A percentile compares a stretch with the other conserved stretches of the same genome.
Conservation (phyloP, 2,113 vertebrate genomes). For the Andinoacara biseriatus region DNA sequence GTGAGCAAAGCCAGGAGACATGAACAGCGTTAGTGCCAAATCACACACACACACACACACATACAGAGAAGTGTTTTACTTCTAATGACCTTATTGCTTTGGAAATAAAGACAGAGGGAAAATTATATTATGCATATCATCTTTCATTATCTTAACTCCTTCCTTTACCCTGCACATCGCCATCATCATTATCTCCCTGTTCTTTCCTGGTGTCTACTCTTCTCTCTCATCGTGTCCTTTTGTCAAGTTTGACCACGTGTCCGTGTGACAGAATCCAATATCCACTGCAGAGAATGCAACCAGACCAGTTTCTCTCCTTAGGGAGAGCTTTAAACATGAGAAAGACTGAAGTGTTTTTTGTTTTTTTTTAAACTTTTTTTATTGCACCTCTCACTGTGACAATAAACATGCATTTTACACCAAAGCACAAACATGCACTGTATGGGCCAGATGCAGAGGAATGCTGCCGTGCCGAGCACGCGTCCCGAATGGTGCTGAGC, state of each 20-base stretch:
- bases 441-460: slow-evolving; percentile 4
- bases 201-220: background rate
- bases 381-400: slow-evolving; percentile 9
- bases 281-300: slow-evolving; percentile 50
- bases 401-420: slow-evolving; percentile 21
- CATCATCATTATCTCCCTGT: background rate
- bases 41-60: slow-evolving; percentile 17
- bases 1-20: slow-evolving; percentile 63
- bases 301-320: background rate
- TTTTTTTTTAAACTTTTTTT: background rate
- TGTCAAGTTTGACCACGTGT: slow-evolving; percentile 18
- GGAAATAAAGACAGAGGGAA: slow-evolving; percentile 1
- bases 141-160: slow-evolving; percentile 3
- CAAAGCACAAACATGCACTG: background rate
- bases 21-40: slow-evolving; percentile 31
- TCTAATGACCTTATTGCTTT: slow-evolving; percentile 20
- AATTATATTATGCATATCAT: background rate
- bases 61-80: slow-evolving; percentile 1
- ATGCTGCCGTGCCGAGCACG: background rate
- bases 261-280: slow-evolving; percentile 24
- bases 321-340: background rate
- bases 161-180: background rate
- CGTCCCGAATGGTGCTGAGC: slow-evolving; percentile 11
- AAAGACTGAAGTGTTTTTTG: background rate
- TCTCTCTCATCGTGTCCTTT: background rate